These are phyloP conservation scores for Pseudorhombus dupliciocellatus DNA, from an alignment of 2,113 vertebrate species.

Conservation along the genomic window DNA sequence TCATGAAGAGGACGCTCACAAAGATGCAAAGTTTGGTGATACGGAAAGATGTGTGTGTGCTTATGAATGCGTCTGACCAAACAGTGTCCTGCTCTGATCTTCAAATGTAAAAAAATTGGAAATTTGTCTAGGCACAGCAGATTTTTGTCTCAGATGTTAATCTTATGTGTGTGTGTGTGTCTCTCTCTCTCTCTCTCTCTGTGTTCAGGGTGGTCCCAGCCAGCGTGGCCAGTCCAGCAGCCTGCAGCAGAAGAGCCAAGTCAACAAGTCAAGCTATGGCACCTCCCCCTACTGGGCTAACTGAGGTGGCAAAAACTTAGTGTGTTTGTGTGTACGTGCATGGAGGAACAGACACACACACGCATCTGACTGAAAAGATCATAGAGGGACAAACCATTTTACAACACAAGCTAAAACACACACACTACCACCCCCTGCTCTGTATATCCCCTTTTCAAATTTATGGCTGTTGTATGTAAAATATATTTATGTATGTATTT, in stretches of 20 bases:
- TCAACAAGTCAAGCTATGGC: slow-evolving; percentile 97
- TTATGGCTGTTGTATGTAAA: slow-evolving; percentile 88
- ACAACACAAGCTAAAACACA: slow-evolving; percentile 77
- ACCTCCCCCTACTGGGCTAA: slow-evolving; percentile 98
- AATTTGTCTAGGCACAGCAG: too few relatives aligned
- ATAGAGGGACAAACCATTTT: slow-evolving; percentile 71
- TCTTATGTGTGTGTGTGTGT: background rate
- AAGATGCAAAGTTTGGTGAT: too few relatives aligned
- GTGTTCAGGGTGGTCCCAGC: slow-evolving; percentile 87
- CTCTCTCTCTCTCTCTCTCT: background rate
- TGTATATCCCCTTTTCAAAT: slow-evolving; percentile 84
- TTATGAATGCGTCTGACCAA: too few relatives aligned
- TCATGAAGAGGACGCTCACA: too few relatives aligned
- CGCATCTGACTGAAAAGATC: slow-evolving; percentile 53
- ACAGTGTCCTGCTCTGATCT: too few relatives aligned
- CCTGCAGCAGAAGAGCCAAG: slow-evolving; percentile 98
- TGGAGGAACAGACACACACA: slow-evolving; percentile 45
- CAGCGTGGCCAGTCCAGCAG: slow-evolving; percentile 94
- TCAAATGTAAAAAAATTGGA: too few relatives aligned
- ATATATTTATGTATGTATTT: slow-evolving; percentile 89
- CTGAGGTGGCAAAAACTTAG: slow-evolving; percentile 74
- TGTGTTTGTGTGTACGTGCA: slow-evolving; percentile 9
- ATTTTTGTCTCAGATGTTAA: background rate
- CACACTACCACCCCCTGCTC: slow-evolving; percentile 78
- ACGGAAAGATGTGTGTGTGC: too few relatives aligned